Evolutionary conservation across 2,888 invertebrate species (phyloP), one percentile per base, ranked within the genome.

Genomic region (Stenichneumon culpator): DNA sequence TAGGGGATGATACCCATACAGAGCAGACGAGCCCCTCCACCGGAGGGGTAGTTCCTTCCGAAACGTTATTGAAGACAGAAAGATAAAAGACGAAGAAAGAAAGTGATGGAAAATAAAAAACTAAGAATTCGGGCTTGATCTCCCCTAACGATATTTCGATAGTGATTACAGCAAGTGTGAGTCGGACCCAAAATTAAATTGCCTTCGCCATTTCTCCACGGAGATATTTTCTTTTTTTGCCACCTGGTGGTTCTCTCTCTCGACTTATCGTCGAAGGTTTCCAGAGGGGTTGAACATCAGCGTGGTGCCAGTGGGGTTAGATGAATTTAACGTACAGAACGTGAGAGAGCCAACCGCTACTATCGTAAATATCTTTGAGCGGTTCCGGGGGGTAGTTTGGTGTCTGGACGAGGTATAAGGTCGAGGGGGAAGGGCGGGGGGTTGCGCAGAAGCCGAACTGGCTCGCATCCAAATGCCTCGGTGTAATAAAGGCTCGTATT

Each of bases 401-500:
- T 63, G 63, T 63, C 63, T 63, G 63, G 28, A 63, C 63, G 28
- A 32, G 63, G 63, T 63, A 63, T 25, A 32, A 25, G 19, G 63
- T 57, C 68, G 54, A 28, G 14, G 47, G 60, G 72, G 19, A 6
- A 11, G 57, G 19, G 52, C 32, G 81, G 67, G 67, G 69, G 52
- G 79, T 60, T 78, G 22, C 74, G 68, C 47, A 36, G 68, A 72
- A 65, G 72, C 68, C 57, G 80, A 83, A 87, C 79, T 89, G 90
- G 90, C 89, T 82, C 60, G 85, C 77, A 83, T 90, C 90, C 90
- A 90, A 90, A 89, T 86, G 89, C 84, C 86, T 82, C 72, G 57
- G 57, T 79, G 86, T 89, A 90, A 89, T 90, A 89, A 88, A 89
- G 86, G 88, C 72, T 82, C 79, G 82, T 82, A 89, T 87, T 89